phyloP scores from a whole-genome alignment of 2,888 invertebrate genomes.

The Dolichopus griseipennis region DNA sequence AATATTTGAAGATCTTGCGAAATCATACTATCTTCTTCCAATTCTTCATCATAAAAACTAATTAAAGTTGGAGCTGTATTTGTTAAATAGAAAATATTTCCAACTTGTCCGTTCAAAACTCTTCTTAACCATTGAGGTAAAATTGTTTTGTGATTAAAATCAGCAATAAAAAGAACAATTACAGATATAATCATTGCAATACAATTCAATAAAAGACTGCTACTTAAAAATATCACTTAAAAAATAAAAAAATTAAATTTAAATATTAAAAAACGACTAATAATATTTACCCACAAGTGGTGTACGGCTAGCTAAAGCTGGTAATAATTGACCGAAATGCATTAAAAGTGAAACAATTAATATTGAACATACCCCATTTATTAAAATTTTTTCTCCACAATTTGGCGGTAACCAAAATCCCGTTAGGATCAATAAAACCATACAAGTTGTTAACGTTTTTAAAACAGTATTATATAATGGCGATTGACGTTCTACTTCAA shows the following conservation, averaged over 20 bases:
- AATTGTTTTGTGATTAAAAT: slow-evolving; percentile 40
- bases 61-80: slow-evolving; percentile 21
- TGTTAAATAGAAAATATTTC: background rate
- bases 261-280: background rate
- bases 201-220: slow-evolving; percentile 44
- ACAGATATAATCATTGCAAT: slow-evolving; percentile 45
- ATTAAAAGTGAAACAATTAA: slow-evolving; percentile 49
- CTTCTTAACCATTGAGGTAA: slow-evolving; percentile 42
- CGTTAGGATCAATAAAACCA: slow-evolving; percentile 52
- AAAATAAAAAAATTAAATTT: slow-evolving; percentile 7
- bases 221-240: slow-evolving; percentile 47
- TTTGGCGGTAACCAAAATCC: slow-evolving; percentile 55
- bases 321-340: slow-evolving; percentile 48
- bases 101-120: slow-evolving; percentile 32
- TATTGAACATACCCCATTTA: slow-evolving; percentile 48
- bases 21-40: slow-evolving; percentile 41
- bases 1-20: slow-evolving; percentile 21
- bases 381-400: slow-evolving; percentile 50
- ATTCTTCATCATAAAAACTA: slow-evolving; percentile 35
- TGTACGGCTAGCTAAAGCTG: slow-evolving; percentile 33
- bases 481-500: slow-evolving; percentile 46
- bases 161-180: slow-evolving; percentile 47
- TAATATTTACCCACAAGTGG: slow-evolving; percentile 35
- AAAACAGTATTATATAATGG: slow-evolving; percentile 53
- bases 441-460: slow-evolving; percentile 53